Conservation (phyloP, 1,140 invertebrate species). For the Drosophila auraria region DNA sequence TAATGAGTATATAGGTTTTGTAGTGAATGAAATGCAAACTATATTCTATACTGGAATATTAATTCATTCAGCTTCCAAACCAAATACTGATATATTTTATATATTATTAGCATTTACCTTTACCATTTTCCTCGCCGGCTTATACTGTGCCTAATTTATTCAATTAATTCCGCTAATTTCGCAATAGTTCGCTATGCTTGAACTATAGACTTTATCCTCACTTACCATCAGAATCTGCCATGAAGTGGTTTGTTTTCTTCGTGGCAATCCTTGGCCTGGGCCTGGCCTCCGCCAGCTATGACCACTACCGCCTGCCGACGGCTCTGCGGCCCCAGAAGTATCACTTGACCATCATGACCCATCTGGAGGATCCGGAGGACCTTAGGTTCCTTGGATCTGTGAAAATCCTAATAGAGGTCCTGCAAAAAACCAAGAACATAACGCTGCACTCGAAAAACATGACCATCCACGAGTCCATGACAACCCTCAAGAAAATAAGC, state of each 20-base stretch:
- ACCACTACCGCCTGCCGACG: conserved; percentile 87
- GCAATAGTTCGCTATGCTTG: not conserved
- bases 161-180: not conserved
- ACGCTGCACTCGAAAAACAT: conserved; percentile 87
- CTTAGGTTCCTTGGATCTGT: conserved; percentile 86
- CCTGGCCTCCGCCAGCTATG: conserved; percentile 33
- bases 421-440: conserved; percentile 87
- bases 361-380: conserved; percentile 85
- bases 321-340: conserved; percentile 89
- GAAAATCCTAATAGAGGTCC: conserved; percentile 86
- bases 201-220: not conserved
- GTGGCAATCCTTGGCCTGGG: conserved; percentile 35
- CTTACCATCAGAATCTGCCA: conserved; percentile 31
- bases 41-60: not conserved
- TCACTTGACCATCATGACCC: conserved; percentile 87
- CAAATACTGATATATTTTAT: too few species aligned
- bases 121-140: not conserved
- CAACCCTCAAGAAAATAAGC: not conserved
- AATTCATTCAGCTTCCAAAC: too few species aligned
- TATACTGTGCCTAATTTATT: not conserved
- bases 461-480: conserved; percentile 1
- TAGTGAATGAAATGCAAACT: not conserved
- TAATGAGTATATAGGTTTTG: not conserved
- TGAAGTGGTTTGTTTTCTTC: conserved; percentile 46
- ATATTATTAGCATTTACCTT: too few species aligned